Evolutionary conservation across 2,113 vertebrate species (phyloP), one percentile per base, ranked within the genome.

Genomic region (Pardalotus punctatus): DNA sequence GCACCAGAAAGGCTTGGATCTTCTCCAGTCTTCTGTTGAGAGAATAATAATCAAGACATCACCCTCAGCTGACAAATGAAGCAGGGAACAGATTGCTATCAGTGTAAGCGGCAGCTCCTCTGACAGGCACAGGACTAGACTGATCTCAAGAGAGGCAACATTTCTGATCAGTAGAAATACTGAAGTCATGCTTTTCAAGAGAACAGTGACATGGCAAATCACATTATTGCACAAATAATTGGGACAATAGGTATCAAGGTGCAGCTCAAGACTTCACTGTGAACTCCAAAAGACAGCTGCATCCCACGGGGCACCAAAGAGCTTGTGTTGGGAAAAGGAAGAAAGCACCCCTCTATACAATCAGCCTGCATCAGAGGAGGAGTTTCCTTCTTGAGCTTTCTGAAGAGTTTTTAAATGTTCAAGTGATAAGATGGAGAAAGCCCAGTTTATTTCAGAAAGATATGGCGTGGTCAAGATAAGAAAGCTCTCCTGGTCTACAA

Each of bases 1-100:
- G 71, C 93, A 94, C 51, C 57, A 78, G 56, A 51, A 94, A 94
- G 73, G n/a, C 35, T 38, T 93, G 79, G 92, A 90, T 66, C 58
- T 50, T 81, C 72, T 92, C 86, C 93, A 93, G 76, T 62, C 58
- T 83, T 93, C 82, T 67, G 60, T 16, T 90, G 69, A 86, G 72
- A 88, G 76, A 78, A 72, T 36, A 94, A 90, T 70, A 95, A 92
- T 58, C 42, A 90, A 92, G 86, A 93, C 35, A 92, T 86, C 67
- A 90, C 38, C 60, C 56, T 81, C 3, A 0, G 60, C 47, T 81
- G 82, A 94, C 80, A 93, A 90, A 86, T 28, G 67, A 43, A 93
- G 88, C 45, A 17, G 53, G n/a, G 33, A 88, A 78, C 67, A 91
- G 94, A 93, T 29, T 90, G 76, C 64, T 81, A 66, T 71, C 67